A percentile compares a stretch with the other conserved stretches of the same genome.
These are phyloP conservation scores for Parotocinclus haroldoi DNA, from an alignment of 2,797 vertebrate genomes.

Conservation along the genomic window DNA sequence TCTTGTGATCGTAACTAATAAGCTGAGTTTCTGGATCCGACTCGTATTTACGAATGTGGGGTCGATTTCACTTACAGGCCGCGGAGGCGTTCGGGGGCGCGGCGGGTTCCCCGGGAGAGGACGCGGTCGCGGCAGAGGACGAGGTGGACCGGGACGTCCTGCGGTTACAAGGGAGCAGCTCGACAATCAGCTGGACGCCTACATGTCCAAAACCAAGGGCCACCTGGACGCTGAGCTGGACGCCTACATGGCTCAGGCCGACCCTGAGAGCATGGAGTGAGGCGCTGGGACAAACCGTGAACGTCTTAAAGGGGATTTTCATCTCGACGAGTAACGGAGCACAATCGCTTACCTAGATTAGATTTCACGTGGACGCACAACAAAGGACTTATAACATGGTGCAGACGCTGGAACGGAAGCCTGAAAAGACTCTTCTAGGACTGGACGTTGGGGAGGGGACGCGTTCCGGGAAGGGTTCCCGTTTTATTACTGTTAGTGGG, in stretches of 20 bases:
- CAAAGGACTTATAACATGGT: too few species aligned
- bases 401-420: background rate
- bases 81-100: slow-evolving; percentile 83
- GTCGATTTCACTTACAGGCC: slow-evolving; percentile 64
- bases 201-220: slow-evolving; percentile 98
- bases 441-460: slow-evolving; percentile 4
- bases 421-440: background rate
- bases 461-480: too few species aligned
- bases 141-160: slow-evolving; percentile 69
- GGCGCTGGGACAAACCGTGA: background rate
- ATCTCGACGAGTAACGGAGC: too few species aligned
- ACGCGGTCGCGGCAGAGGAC: slow-evolving; percentile 80
- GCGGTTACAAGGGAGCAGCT: slow-evolving; percentile 87
- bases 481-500: slow-evolving; percentile 29
- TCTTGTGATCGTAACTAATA: too few species aligned
- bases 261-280: slow-evolving; percentile 85
- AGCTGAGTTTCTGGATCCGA: too few species aligned
- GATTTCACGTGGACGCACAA: too few species aligned
- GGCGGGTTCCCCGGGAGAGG: slow-evolving; percentile 80
- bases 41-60: too few species aligned
- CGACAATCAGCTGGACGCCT: slow-evolving; percentile 94
- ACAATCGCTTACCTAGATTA: too few species aligned
- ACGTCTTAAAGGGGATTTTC: too few species aligned
- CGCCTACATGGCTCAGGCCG: slow-evolving; percentile 96
- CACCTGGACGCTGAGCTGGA: slow-evolving; percentile 94